phyloP scores from a whole-genome alignment of 2,888 invertebrate species.

The Nomada hirtipes region DNA sequence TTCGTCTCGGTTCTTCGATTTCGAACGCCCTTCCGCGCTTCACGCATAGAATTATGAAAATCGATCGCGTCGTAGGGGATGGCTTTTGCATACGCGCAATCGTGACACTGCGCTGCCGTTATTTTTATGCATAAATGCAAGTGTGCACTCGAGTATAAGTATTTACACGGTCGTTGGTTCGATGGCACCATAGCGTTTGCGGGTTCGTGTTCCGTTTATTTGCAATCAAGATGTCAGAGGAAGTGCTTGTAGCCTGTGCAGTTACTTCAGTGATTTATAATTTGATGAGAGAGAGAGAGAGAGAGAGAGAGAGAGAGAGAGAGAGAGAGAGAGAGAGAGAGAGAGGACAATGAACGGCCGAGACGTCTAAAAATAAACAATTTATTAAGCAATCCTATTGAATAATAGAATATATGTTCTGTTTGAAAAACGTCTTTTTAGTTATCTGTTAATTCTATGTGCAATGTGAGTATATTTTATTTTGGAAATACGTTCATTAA shows the following conservation, averaged over 20 bases:
- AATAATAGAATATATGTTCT: neutral
- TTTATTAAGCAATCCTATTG: neutral
- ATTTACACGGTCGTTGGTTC: slow-evolving; percentile 7
- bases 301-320: neutral
- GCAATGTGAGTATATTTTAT: too few species aligned
- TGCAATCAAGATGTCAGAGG: slow-evolving; percentile 37
- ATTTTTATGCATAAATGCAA: slow-evolving; percentile 14
- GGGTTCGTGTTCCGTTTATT: slow-evolving; percentile 26
- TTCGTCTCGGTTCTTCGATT: neutral
- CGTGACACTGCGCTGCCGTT: neutral
- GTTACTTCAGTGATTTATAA: slow-evolving; percentile 30
- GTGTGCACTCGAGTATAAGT: neutral
- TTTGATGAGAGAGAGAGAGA: slow-evolving; percentile 8
- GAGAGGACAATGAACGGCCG: neutral
- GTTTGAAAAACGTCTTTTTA: neutral
- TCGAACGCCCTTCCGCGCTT: neutral
- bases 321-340: neutral
- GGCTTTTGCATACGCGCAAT: neutral
- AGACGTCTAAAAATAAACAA: neutral
- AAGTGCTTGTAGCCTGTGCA: slow-evolving; percentile 27
- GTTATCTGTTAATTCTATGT: too few species aligned
- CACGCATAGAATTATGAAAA: neutral
- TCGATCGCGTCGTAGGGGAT: neutral
- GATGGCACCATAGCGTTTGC: slow-evolving; percentile 18
- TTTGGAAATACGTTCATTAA: too few species aligned